A percentile compares a stretch with the other conserved stretches of the same genome.
Evolutionary conservation across 2,888 invertebrate species (phyloP).

Genomic region (Plagodis pulveraria): DNA sequence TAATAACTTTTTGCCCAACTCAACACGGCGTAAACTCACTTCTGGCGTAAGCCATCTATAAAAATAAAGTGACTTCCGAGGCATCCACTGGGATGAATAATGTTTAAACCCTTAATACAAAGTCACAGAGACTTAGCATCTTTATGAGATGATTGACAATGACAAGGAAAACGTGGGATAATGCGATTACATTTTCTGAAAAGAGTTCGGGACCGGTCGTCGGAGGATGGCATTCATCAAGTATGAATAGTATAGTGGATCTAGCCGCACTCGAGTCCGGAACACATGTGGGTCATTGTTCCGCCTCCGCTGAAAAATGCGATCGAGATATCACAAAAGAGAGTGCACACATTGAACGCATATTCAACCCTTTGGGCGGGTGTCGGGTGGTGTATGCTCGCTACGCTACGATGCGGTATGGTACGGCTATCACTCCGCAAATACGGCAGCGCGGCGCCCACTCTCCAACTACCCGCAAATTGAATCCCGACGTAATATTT

Average conservation of each 20-base stretch:
- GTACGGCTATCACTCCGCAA: conserved; percentile 35
- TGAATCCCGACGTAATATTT: conserved; percentile 61
- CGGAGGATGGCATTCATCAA: conserved; percentile 19
- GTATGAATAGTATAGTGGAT: conserved; percentile 18
- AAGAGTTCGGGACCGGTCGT: conserved; percentile 16
- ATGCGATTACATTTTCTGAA: conserved; percentile 28
- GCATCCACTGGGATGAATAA: conserved; percentile 39
- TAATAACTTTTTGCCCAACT: conserved; percentile 61
- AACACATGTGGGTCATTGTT: conserved; percentile 24
- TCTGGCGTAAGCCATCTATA: conserved; percentile 44
- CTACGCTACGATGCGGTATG: not conserved
- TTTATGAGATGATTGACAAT: conserved; percentile 36
- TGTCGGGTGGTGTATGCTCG: conserved; percentile 13
- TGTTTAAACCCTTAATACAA: conserved; percentile 38
- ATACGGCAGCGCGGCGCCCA: conserved; percentile 39
- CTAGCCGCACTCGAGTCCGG: conserved; percentile 14
- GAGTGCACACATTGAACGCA: conserved; percentile 24
- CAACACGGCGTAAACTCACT: conserved; percentile 44
- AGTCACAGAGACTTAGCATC: conserved; percentile 32
- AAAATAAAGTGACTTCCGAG: conserved; percentile 40
- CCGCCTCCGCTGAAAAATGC: conserved; percentile 11
- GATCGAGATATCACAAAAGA: conserved; percentile 19
- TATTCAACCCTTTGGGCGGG: conserved; percentile 31
- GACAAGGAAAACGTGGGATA: conserved; percentile 26
- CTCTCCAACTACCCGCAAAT: conserved; percentile 49